These are phyloP conservation scores for Chloroceryle aenea DNA, from an alignment of 2,113 vertebrate genomes.

Conservation along the genomic window DNA sequence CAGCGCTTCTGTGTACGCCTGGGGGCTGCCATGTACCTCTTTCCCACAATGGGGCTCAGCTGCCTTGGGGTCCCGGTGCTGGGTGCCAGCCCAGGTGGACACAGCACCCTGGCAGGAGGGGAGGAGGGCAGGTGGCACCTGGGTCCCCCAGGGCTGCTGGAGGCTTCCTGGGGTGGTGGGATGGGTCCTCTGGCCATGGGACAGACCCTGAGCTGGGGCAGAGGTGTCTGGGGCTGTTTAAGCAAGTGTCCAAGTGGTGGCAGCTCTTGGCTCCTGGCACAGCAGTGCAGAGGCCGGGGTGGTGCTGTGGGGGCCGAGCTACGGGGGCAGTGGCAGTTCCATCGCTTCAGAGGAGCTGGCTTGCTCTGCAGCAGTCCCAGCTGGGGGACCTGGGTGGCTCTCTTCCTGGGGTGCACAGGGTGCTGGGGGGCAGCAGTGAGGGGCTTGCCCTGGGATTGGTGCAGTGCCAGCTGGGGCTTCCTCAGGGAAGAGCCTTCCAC, in stretches of 20 bases:
- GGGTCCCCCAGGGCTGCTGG: rapidly evolving
- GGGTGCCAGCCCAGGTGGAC: background rate
- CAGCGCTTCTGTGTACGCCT: background rate
- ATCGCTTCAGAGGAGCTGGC: rapidly evolving
- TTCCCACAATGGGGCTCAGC: rapidly evolving
- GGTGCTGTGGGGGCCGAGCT: background rate
- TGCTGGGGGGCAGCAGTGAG: background rate
- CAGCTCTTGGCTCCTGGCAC: rapidly evolving
- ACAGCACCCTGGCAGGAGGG: background rate
- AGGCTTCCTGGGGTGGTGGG: rapidly evolving
- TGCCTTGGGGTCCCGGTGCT: rapidly evolving
- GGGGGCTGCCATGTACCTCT: rapidly evolving
- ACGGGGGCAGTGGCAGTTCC: rapidly evolving
- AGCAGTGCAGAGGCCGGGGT: rapidly evolving
- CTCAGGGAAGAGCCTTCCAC: background rate
- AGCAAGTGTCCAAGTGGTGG: background rate
- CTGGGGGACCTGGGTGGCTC: background rate
- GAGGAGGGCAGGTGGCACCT: rapidly evolving
- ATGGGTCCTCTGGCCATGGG: background rate
- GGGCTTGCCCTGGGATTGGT: background rate
- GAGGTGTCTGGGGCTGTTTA: background rate
- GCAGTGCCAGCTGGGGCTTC: background rate
- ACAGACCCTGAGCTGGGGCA: background rate
- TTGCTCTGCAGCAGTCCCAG: rapidly evolving
- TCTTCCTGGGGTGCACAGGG: too few relatives aligned